A percentile compares a stretch with the other conserved stretches of the same genome.
Evolutionary conservation across 2,888 invertebrate species (phyloP).

Genomic region (Hemicrepidius hirtus): DNA sequence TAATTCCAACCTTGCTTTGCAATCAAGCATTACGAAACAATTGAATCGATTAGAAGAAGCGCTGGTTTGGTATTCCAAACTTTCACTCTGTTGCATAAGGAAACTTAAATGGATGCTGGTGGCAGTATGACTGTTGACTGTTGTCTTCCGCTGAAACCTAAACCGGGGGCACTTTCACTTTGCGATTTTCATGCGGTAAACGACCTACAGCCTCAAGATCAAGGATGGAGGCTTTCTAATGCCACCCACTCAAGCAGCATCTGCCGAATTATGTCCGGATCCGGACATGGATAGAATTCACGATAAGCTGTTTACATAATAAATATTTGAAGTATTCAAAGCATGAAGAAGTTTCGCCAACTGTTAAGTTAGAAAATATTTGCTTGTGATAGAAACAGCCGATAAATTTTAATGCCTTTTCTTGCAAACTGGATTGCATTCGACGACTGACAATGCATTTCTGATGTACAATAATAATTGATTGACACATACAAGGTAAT

Average conservation of each 20-base stretch:
- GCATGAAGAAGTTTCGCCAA: slow-evolving; percentile 18
- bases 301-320: slow-evolving; percentile 21
- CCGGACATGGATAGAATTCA: background rate
- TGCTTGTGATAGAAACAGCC: background rate
- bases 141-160: slow-evolving; percentile 14
- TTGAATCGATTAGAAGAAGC: slow-evolving; percentile 44
- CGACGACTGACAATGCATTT: slow-evolving; percentile 7
- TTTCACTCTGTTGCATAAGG: slow-evolving; percentile 44
- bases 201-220: slow-evolving; percentile 45
- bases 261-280: background rate
- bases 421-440: background rate
- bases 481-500: background rate
- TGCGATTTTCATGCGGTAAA: slow-evolving; percentile 34
- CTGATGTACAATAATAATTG: background rate
- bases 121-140: slow-evolving; percentile 23
- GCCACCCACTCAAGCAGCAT: slow-evolving; percentile 26
- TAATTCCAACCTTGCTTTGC: slow-evolving; percentile 7
- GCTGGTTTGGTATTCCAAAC: slow-evolving; percentile 39
- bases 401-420: background rate
- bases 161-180: slow-evolving; percentile 40
- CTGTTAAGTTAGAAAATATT: slow-evolving; percentile 8
- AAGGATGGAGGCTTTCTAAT: slow-evolving; percentile 44
- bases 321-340: background rate
- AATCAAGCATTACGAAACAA: slow-evolving; percentile 29
- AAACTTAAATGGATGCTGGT: slow-evolving; percentile 39